Conservation (phyloP, 2,888 invertebrate genomes). For the Slavum lentiscoides region DNA sequence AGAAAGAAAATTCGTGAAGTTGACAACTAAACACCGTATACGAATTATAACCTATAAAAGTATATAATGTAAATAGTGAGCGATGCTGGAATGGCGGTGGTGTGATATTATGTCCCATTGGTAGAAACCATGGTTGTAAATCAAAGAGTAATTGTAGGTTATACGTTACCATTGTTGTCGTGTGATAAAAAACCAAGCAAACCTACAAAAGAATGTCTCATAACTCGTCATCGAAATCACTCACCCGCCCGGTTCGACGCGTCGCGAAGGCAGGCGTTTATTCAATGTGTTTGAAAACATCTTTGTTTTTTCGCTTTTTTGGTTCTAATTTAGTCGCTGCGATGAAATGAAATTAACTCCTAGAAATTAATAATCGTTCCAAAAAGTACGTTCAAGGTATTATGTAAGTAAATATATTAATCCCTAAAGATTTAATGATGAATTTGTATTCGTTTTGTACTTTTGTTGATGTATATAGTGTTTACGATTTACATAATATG, state of each 20-base stretch:
- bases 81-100: neutral
- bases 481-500: no score
- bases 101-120: constrained; percentile 1
- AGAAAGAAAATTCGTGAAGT: neutral
- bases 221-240: neutral
- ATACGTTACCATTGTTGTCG: constrained; percentile 33
- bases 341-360: no score
- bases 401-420: neutral
- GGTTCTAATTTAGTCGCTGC: neutral
- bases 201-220: neutral
- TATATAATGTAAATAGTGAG: no score
- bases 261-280: no score
- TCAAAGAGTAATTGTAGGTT: neutral
- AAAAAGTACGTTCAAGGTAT: neutral
- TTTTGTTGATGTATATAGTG: no score
- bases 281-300: neutral
- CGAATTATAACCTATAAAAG: constrained; percentile 30
- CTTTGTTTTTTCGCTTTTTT: neutral
- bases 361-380: neutral
- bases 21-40: neutral
- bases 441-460: no score
- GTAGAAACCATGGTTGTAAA: constrained; percentile 8
- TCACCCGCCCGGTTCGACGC: no score
- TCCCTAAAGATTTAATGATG: neutral
- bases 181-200: constrained; percentile 18